These are phyloP conservation scores for Lasioglossum villosulum DNA, from an alignment of 2,888 invertebrate genomes.

Conservation along the genomic window DNA sequence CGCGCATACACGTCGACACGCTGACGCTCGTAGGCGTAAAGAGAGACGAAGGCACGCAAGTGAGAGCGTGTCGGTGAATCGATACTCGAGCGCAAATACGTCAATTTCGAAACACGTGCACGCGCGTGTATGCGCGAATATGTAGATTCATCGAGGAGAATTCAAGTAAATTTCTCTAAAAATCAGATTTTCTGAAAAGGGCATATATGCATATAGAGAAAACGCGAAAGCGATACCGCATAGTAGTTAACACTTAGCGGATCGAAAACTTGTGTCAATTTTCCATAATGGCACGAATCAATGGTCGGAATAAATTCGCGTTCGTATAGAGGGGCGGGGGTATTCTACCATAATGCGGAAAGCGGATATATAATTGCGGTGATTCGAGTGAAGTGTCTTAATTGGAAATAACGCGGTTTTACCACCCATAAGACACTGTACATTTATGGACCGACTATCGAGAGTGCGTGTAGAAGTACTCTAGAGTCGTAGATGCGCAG, in stretches of 20 bases:
- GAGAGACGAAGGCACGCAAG: too few relatives aligned
- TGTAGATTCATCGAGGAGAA: neutral
- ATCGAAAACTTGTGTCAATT: conserved; percentile 22
- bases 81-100: neutral
- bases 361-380: conserved; percentile 14
- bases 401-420: conserved; percentile 64
- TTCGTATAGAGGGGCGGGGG: conserved; percentile 21
- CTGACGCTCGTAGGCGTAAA: neutral
- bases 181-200: conserved; percentile 17
- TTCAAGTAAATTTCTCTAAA: neutral
- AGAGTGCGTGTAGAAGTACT: conserved; percentile 84
- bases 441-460: conserved; percentile 80
- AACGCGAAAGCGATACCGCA: neutral
- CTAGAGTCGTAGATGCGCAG: conserved; percentile 82
- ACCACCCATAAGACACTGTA: conserved; percentile 61
- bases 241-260: conserved; percentile 7
- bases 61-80: neutral
- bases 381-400: conserved; percentile 48
- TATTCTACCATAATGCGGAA: conserved; percentile 16
- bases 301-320: conserved; percentile 33
- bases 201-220: neutral
- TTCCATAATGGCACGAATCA: neutral
- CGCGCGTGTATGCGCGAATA: neutral
- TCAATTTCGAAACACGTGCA: neutral
- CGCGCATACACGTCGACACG: neutral